A percentile compares a stretch with the other conserved stretches of the same genome.
These are phyloP conservation scores for Mesorhabditis spiculigera DNA, from an alignment of 2,888 invertebrate genomes.

Conservation along the genomic window DNA sequence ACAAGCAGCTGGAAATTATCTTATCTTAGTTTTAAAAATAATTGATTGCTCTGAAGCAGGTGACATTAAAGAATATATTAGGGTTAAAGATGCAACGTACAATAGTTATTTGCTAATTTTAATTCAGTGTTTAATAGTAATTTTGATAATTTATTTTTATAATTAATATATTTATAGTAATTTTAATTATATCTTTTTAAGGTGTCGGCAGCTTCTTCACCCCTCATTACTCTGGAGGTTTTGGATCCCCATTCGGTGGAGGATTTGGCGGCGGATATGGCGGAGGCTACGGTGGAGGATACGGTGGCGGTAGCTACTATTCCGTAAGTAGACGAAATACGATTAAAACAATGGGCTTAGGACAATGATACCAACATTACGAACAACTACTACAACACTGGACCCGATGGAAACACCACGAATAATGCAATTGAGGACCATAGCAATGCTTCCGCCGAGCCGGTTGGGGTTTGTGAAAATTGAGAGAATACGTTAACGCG, in stretches of 20 bases:
- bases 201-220: slow-evolving; percentile 18
- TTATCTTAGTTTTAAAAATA: neutral
- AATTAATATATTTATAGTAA: no score
- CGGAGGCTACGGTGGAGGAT: slow-evolving; percentile 38
- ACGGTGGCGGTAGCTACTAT: slow-evolving; percentile 39
- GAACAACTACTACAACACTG: slow-evolving; percentile 42
- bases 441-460: slow-evolving; percentile 10
- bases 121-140: no score
- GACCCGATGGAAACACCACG: slow-evolving; percentile 16
- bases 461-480: slow-evolving; percentile 5
- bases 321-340: slow-evolving; percentile 16
- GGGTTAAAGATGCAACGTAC: no score
- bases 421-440: slow-evolving; percentile 10
- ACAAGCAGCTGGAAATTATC: slow-evolving; percentile 30
- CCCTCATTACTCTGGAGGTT: slow-evolving; percentile 18
- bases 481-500: slow-evolving; percentile 8
- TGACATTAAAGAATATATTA: no score
- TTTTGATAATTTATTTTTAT: no score
- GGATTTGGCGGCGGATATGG: slow-evolving; percentile 37
- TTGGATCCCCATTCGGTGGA: slow-evolving; percentile 22
- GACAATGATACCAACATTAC: slow-evolving; percentile 49
- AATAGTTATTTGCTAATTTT: no score
- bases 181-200: neutral
- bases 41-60: no score
- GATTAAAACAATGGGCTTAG: slow-evolving; percentile 10